phyloP scores from a whole-genome alignment of 2,888 invertebrate species.

The Carabus problematicus region DNA sequence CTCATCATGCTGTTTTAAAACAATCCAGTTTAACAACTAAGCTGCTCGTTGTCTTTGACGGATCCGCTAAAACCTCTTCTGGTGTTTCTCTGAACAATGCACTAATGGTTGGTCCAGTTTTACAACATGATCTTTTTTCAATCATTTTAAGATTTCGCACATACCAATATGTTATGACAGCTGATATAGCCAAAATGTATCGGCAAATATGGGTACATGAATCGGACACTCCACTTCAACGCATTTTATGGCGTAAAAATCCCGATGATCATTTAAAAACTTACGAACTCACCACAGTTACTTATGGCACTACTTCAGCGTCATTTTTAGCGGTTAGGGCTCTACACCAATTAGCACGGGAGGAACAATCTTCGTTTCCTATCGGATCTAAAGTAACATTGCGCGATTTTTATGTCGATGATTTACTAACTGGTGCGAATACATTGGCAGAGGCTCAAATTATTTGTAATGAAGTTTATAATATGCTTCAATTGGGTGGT shows the following conservation, averaged over 20 bases:
- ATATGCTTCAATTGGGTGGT: too few relatives aligned
- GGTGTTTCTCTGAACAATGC: conserved; percentile 19
- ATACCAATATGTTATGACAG: conserved; percentile 38
- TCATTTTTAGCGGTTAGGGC: conserved; percentile 30
- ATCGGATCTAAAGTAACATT: too few relatives aligned
- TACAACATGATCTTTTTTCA: conserved; percentile 39
- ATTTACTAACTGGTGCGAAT: too few relatives aligned
- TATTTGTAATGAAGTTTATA: too few relatives aligned
- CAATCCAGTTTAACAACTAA: conserved; percentile 24
- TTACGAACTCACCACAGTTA: conserved; percentile 26
- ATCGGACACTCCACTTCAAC: conserved; percentile 39
- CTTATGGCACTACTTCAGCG: conserved; percentile 15
- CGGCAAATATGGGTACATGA: conserved; percentile 36
- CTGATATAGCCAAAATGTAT: conserved; percentile 45
- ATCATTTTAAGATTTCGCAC: conserved; percentile 42
- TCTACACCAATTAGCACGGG: conserved; percentile 41
- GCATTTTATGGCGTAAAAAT: conserved; percentile 9
- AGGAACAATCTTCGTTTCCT: conserved; percentile 29
- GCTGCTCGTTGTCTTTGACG: conserved; percentile 29
- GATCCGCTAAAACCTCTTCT: conserved; percentile 8
- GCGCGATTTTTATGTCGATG: too few relatives aligned
- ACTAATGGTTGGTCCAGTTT: conserved; percentile 12
- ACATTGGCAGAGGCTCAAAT: too few relatives aligned
- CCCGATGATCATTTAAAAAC: conserved; percentile 5
- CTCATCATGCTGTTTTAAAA: conserved; percentile 37